These are phyloP conservation scores for Falco naumanni DNA, from an alignment of 2,797 vertebrate species.

Conservation along the genomic window DNA sequence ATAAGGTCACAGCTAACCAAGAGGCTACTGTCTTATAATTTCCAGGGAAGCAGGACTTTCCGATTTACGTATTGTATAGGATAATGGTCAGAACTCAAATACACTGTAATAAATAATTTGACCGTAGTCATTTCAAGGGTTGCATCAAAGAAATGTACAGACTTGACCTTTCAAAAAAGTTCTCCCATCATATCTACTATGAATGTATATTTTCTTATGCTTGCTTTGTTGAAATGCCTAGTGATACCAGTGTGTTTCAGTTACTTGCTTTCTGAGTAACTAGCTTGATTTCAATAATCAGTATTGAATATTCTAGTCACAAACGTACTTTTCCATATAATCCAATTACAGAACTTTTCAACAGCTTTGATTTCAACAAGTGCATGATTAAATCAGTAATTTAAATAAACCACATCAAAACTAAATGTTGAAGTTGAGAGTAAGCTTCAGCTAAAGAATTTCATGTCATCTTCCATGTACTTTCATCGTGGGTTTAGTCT, in stretches of 20 bases:
- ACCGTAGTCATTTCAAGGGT: neutral
- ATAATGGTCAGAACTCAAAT: neutral
- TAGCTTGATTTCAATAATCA: neutral
- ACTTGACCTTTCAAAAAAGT: neutral
- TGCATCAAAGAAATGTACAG: neutral
- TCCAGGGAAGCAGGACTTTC: slow-evolving; percentile 32
- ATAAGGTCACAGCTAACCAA: neutral
- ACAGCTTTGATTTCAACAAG: slow-evolving; percentile 33
- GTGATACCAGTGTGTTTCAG: neutral
- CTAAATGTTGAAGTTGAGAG: neutral
- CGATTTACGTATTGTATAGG: slow-evolving; percentile 12
- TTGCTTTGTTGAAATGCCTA: neutral
- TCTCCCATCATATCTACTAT: neutral
- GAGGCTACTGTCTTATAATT: neutral
- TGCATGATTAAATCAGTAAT: slow-evolving; percentile 7
- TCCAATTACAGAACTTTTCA: neutral
- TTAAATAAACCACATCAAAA: slow-evolving; percentile 7
- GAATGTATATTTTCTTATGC: rapidly evolving
- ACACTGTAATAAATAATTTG: neutral
- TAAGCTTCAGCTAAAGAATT: neutral
- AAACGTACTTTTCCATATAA: neutral
- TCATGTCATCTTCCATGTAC: neutral
- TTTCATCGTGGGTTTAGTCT: neutral
- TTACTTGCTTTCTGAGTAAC: neutral
- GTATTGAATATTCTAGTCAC: neutral